A percentile compares a stretch with the other conserved stretches of the same genome.
Evolutionary conservation across 2,888 invertebrate species (phyloP).

Genomic region (Nemapogon koenigi): DNA sequence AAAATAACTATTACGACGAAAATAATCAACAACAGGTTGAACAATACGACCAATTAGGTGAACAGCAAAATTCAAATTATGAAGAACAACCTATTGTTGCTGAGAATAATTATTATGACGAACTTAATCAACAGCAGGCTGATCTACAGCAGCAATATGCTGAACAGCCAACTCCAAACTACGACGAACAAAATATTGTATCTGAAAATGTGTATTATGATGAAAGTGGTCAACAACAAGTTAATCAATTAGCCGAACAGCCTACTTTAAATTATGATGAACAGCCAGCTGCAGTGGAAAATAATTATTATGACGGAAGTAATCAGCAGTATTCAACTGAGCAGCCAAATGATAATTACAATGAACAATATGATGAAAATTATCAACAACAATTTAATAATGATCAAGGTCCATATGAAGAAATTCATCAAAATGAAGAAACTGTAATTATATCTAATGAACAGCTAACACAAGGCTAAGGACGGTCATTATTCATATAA

Average conservation of each 20-base stretch:
- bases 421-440: slow-evolving; percentile 26
- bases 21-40: slow-evolving; percentile 19
- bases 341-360: slow-evolving; percentile 11
- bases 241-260: background rate
- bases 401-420: too few relatives aligned
- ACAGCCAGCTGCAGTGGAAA: too few relatives aligned
- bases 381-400: slow-evolving; percentile 22
- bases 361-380: slow-evolving; percentile 14
- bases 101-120: too few relatives aligned
- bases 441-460: slow-evolving; percentile 31
- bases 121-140: slow-evolving; percentile 2
- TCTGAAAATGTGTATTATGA: slow-evolving; percentile 14
- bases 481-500: too few relatives aligned
- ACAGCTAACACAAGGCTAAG: slow-evolving; percentile 14
- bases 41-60: slow-evolving; percentile 28
- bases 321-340: too few relatives aligned
- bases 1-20: too few relatives aligned
- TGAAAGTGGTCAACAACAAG: background rate
- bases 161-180: slow-evolving; percentile 14
- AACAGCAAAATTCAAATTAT: slow-evolving; percentile 31
- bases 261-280: too few relatives aligned
- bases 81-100: slow-evolving; percentile 16
- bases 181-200: slow-evolving; percentile 15
- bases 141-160: background rate
- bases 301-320: background rate